Evolutionary conservation across 2,888 invertebrate genomes (phyloP), one percentile per base, ranked within the genome.

Genomic region (Sclerodermus sp.): DNA sequence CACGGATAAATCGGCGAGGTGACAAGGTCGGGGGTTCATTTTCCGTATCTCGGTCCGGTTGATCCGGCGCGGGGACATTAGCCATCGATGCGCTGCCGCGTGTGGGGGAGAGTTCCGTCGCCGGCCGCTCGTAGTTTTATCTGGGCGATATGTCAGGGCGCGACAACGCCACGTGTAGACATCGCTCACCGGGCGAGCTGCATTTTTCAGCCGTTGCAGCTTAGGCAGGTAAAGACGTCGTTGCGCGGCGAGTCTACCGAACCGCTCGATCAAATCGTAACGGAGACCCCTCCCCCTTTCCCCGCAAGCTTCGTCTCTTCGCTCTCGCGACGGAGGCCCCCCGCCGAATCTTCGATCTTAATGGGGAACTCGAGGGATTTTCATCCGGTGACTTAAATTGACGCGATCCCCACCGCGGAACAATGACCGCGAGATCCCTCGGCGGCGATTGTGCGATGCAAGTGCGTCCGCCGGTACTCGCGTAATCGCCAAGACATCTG

Each of bases 61-160:
- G 40, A 23, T 38, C 40, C 18, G 37, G 14, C 41, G 37, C 46
- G 48, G 45, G 37, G 51, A 53, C 53, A 57, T 55, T 61, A 63
- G 63, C 61, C 50, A 63, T 63, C 63, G 58, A 63, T 63, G 60
- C 58, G 51, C 52, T 45, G 57, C 52, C 34, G 47, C 58, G 56
- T 64, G 60, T 65, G 61, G 64, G 53, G 55, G 58, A 59, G 59
- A 62, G 64, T 62, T 23, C 60, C 68, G 66, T 65, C 63, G 66
- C 66, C 64, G n/a, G n/a, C 58, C 60, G 57, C 49, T 64, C 61
- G 62, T 60, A 59, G 57, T 67, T 74, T 75, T 75, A 75, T 75
- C 74, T 74, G 74, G 68, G 66, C 73, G 67, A 75, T 75, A 75
- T 74, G 74, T 75, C 75, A 71, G 65, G 60, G 61, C 66, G 63